Percentiles rank a stretch among this genome's conserved stretches.
These are phyloP conservation scores for Halictus ligatus DNA, from an alignment of 2,888 invertebrate species.

Conservation along the genomic window DNA sequence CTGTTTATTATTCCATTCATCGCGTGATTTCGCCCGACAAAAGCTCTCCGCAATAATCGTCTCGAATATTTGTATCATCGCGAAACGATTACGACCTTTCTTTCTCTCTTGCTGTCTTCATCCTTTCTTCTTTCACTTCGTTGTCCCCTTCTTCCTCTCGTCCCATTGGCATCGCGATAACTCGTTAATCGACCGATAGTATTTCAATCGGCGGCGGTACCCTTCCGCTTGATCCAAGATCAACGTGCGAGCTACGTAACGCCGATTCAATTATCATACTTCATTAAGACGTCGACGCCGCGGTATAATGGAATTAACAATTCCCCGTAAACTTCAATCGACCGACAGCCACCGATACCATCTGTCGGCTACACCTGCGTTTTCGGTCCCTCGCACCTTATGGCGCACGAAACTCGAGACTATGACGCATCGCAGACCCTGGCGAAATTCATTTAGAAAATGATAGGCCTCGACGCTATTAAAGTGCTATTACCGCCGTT, in stretches of 20 bases:
- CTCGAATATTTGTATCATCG: slow-evolving; percentile 5
- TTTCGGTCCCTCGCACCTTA: slow-evolving; percentile 64
- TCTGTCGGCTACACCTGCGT: slow-evolving; percentile 80
- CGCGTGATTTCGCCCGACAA: slow-evolving; percentile 29
- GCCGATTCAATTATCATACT: slow-evolving; percentile 59
- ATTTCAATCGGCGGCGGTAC: background rate
- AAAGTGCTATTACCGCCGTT: slow-evolving; percentile 21
- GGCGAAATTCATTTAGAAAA: slow-evolving; percentile 45
- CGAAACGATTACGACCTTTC: background rate
- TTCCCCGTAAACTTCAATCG: slow-evolving; percentile 74
- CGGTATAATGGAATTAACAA: slow-evolving; percentile 71
- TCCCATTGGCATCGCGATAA: background rate
- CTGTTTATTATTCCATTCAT: slow-evolving; percentile 31
- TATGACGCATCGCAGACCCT: slow-evolving; percentile 51
- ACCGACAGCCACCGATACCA: slow-evolving; percentile 77
- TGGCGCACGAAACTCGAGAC: slow-evolving; percentile 65
- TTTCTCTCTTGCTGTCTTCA: background rate
- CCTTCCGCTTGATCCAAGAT: background rate
- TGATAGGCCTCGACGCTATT: slow-evolving; percentile 32
- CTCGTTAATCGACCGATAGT: background rate
- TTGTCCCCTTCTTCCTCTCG: background rate
- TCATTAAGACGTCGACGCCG: slow-evolving; percentile 56
- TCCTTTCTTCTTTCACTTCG: background rate
- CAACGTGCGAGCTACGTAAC: background rate
- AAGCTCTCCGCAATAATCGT: background rate